Conservation (phyloP, 2,113 vertebrate genomes). For the Nycticorax nycticorax region DNA sequence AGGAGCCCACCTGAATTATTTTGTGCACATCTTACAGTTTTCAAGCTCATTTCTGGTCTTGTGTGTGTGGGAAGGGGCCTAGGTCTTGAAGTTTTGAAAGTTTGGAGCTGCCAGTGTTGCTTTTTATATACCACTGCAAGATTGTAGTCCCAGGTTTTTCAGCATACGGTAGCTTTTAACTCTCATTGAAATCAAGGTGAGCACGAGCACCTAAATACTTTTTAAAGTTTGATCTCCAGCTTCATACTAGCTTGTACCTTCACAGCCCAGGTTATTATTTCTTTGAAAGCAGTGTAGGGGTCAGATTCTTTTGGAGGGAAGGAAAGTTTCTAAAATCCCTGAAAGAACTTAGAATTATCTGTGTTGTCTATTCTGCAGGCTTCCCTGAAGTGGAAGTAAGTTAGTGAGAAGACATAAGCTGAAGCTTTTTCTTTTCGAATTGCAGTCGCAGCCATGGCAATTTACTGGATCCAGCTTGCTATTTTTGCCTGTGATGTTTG, state of each 20-base stretch:
- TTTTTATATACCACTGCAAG: neutral
- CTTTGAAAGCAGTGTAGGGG: neutral
- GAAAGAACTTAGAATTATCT: neutral
- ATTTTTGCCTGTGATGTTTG: neutral
- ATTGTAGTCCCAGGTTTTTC: neutral
- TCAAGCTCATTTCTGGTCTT: neutral
- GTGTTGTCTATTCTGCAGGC: neutral
- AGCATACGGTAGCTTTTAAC: neutral
- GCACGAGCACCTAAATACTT: neutral
- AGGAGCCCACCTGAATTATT: neutral
- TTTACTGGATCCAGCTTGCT: neutral
- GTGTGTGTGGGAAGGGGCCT: neutral
- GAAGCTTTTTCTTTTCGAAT: slow-evolving; percentile 14
- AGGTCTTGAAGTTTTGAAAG: neutral
- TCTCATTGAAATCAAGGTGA: neutral
- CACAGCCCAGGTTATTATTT: neutral
- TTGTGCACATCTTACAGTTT: neutral
- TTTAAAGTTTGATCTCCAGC: neutral
- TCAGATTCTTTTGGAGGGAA: neutral
- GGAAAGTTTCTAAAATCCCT: neutral
- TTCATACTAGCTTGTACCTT: neutral
- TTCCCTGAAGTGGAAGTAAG: neutral
- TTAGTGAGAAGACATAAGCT: neutral
- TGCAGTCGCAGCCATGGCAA: neutral
- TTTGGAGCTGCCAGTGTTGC: neutral